Evolutionary conservation across 2,888 invertebrate genomes (phyloP).

Genomic region (Vesta saturnalis): DNA sequence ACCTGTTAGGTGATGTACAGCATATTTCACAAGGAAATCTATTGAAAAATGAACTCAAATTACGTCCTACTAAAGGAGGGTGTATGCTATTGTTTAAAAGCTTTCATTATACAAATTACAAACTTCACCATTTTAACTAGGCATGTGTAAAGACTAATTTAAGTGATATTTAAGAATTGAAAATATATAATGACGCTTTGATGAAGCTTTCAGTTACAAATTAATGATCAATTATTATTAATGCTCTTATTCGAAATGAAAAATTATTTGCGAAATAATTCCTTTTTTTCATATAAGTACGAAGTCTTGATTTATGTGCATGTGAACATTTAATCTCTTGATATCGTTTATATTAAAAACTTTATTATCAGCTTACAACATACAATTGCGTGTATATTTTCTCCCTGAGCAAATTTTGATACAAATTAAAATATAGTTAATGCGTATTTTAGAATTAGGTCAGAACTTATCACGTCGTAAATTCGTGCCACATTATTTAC

Average conservation of each 20-base stretch:
- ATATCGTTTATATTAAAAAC: too few relatives aligned
- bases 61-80: background rate
- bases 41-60: background rate
- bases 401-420: background rate
- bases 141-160: background rate
- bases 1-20: background rate
- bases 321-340: too few relatives aligned
- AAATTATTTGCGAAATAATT: background rate
- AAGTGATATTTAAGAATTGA: background rate
- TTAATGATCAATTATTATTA: background rate
- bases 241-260: background rate
- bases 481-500: conserved; percentile 21
- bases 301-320: too few relatives aligned
- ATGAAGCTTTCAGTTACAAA: background rate
- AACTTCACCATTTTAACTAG: background rate
- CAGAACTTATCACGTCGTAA: conserved; percentile 14
- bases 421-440: background rate
- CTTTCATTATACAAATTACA: conserved; percentile 1
- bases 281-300: background rate
- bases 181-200: background rate
- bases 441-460: conserved; percentile 11
- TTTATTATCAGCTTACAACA: background rate
- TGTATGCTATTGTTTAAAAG: background rate
- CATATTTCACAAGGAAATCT: background rate
- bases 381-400: background rate